Base-by-base conservation (phyloP, 2,888 invertebrate genomes). In the Eumerus sabulonum region DNA sequence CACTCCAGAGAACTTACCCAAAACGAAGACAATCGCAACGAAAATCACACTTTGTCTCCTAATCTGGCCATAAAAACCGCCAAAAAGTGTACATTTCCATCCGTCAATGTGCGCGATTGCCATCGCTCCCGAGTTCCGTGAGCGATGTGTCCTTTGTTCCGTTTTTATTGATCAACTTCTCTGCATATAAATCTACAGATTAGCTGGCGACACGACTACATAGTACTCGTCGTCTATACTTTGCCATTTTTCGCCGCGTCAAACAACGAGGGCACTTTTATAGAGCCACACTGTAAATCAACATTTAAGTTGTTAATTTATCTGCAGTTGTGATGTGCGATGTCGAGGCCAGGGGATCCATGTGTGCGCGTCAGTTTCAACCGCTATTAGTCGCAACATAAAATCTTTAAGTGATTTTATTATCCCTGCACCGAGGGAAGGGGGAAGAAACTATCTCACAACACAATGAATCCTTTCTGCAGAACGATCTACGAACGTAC, bases 91-190 rank as follows among this genome's bases (percentile, higher is more conserved):
- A 74, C 68, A 74, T 64, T 74, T 74, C 79, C 79, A 79, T 79
- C 50, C 50, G 54, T 54, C 54, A 53, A 67, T 35, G n/a, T n/a
- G n/a, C n/a, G n/a, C n/a, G 35, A 47, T 27, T 27, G 27, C 27
- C 27, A 27, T 27, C 27, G 27, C 27, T 27, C 27, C 27, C 27
- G 27, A 27, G 27, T 27, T 27, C 27, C 27, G 27, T 27, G 27
- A 13, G 35, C 9, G 11, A n/a, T n/a, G 11, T n/a, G 54, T 50
- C 70, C 64, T 71, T 76, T 76, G 71, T 71, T 36, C 51, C 27
- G 82, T 82, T 85, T 86, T 86, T 86, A 86, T 86, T 86, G 86
- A 86, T 86, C 86, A 86, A 87, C 87, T 86, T 86, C 84, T 85
- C 85, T 85, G 87, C 86, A 86, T 86, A 86, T 86, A 86, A 86